phyloP scores from a whole-genome alignment of 30 jellyfish, hydroid and myxozoan species.

The Nemopilema nomurai region DNA sequence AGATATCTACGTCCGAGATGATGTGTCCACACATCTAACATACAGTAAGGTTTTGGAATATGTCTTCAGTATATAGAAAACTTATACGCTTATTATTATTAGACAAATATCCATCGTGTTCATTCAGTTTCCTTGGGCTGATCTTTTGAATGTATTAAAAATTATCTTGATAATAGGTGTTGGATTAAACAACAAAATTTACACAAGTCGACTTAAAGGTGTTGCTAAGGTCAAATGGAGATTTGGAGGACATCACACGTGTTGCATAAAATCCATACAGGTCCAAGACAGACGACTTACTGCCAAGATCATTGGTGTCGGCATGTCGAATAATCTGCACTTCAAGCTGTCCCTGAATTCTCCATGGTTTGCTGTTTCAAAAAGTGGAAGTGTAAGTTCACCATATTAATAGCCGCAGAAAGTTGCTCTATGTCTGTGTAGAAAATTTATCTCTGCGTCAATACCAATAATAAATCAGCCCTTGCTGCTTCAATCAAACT shows the following conservation, averaged over 20 bases:
- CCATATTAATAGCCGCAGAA: background rate
- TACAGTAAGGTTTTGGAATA: constrained; percentile 9
- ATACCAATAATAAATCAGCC: no score
- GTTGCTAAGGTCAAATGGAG: background rate
- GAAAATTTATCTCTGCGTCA: no score
- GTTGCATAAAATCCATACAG: constrained; percentile 8
- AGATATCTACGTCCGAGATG: constrained; percentile 6
- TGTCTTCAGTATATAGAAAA: no score
- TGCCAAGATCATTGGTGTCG: constrained; percentile 3
- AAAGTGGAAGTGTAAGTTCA: constrained; percentile 10
- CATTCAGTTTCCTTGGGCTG: no score
- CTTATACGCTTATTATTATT: no score
- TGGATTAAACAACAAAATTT: constrained; percentile 13
- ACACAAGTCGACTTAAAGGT: background rate
- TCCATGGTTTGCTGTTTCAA: constrained; percentile 2
- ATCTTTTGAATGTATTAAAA: no score
- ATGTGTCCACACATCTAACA: background rate
- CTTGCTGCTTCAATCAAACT: no score
- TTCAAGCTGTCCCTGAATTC: constrained; percentile 5
- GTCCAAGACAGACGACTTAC: constrained; percentile 1
- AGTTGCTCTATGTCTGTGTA: no score
- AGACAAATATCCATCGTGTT: no score
- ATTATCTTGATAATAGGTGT: background rate
- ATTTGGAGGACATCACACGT: constrained; percentile 3
- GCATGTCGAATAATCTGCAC: background rate